These are phyloP conservation scores for Caenorhabditis doughertyi DNA, from an alignment of 2,888 invertebrate species.

Conservation along the genomic window DNA sequence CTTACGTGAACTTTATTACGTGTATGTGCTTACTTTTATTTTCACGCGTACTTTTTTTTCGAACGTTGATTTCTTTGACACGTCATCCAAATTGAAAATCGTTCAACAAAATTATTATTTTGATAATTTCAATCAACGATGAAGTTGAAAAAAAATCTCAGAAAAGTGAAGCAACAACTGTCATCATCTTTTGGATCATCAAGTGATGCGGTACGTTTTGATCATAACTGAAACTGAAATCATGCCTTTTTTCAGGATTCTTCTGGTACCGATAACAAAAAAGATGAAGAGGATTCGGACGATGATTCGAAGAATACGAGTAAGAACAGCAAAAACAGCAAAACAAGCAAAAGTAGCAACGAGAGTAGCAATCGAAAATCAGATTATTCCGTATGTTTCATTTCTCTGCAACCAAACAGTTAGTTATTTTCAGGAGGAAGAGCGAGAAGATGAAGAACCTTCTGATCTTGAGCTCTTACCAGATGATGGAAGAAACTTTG, in stretches of 20 bases:
- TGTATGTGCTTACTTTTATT: too few species aligned
- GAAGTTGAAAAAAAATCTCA: constrained; percentile 41
- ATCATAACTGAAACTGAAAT: neutral
- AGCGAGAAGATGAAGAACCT: constrained; percentile 39
- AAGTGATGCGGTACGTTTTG: constrained; percentile 17
- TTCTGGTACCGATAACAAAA: neutral
- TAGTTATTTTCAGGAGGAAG: neutral
- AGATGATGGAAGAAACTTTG: constrained; percentile 61
- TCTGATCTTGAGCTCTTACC: constrained; percentile 41
- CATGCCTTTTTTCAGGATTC: constrained; percentile 10
- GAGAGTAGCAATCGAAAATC: constrained; percentile 9
- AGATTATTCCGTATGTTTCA: constrained; percentile 1
- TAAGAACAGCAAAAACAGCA: constrained; percentile 6
- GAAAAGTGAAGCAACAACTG: constrained; percentile 47
- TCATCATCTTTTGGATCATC: constrained; percentile 2
- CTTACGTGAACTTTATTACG: too few species aligned
- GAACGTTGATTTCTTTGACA: too few species aligned
- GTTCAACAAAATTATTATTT: too few species aligned
- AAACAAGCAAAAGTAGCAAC: constrained; percentile 1
- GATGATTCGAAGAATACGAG: constrained; percentile 14
- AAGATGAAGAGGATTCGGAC: constrained; percentile 31
- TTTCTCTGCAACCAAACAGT: neutral
- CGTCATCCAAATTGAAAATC: constrained; percentile 16
- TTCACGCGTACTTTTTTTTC: too few species aligned
- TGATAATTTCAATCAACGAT: neutral